Percentiles rank a stretch among this genome's conserved stretches.
These are phyloP conservation scores for Ypsolopha scabrella DNA, from an alignment of 2,888 invertebrate species.

Conservation along the genomic window DNA sequence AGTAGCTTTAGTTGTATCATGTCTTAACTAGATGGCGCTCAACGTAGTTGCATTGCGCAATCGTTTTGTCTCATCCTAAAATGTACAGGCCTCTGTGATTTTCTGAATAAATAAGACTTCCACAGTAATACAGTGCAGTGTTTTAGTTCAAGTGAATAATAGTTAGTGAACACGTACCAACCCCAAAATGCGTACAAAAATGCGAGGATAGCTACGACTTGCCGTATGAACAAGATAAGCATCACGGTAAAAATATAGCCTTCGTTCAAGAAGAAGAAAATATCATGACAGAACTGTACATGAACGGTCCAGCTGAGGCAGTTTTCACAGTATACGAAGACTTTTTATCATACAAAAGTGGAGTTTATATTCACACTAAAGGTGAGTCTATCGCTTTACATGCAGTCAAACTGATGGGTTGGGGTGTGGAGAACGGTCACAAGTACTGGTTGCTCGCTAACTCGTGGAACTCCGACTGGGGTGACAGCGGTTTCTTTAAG, in stretches of 20 bases:
- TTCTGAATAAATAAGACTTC: too few species aligned
- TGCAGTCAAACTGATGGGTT: conserved; percentile 90
- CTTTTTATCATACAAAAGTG: conserved; percentile 85
- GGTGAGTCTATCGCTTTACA: conserved; percentile 86
- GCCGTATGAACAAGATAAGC: conserved; percentile 79
- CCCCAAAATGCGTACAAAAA: conserved; percentile 81
- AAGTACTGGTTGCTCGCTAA: conserved; percentile 94
- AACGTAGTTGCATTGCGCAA: too few species aligned
- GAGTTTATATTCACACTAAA: conserved; percentile 75
- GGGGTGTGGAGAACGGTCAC: conserved; percentile 82
- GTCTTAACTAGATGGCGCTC: too few species aligned
- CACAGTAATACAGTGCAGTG: too few species aligned
- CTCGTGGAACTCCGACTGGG: conserved; percentile 96
- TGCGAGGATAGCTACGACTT: conserved; percentile 78
- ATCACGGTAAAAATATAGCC: conserved; percentile 77
- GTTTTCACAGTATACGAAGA: conserved; percentile 91
- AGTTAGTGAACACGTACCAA: conserved; percentile 73
- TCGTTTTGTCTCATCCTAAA: too few species aligned
- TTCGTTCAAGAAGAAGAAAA: conserved; percentile 72
- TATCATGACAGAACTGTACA: conserved; percentile 85
- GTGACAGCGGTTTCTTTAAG: conserved; percentile 88
- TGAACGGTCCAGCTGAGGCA: conserved; percentile 90
- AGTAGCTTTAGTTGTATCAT: too few species aligned
- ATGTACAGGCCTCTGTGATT: too few species aligned
- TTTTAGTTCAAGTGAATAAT: too few species aligned